Evolutionary conservation across 2,888 invertebrate species (phyloP), one percentile per base, ranked within the genome.

Genomic region (Malthinus flaveolus): DNA sequence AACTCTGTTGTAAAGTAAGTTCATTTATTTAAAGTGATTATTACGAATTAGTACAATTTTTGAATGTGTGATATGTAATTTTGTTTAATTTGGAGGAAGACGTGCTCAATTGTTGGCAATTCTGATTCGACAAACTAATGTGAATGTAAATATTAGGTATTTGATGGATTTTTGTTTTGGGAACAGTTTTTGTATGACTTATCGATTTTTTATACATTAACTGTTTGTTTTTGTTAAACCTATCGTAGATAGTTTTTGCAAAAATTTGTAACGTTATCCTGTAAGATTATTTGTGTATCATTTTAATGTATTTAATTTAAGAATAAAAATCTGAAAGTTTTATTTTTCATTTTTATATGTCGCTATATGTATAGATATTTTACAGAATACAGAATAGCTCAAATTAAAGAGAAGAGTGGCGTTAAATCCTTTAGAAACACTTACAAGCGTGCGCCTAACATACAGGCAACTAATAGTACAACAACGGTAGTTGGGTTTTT

Each of bases 111-210:
- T 49, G 49, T 49, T 52, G 58, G 45, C 37, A 57, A 57, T 36
- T 47, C 32, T 51, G 44, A 36, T 36, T 31, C 12, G 39, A 35
- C 33, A 12, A 51, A 49, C 36, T 32, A 11, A 42, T 39, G 47
- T 49, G 34, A 48, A 56, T 66, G 60, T 63, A 62, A 56, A 62
- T 62, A 62, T 56, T 45, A 36, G n/a, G 12, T 36, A 39, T 61
- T 54, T 44, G 23, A 23, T 23, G 44, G 46, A 51, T 54, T 51
- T 54, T 45, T 45, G 62, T 69, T 68, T 68, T 55, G 62, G 63
- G 13, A 42, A 23, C 72, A 75, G 75, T 74, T 70, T 71, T 68
- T 73, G 73, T 74, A 73, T 72, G 73, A 75, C 64, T 23, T 23
- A 23, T 23, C 5, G 5, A 51, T 37, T 46, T 57, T 70, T 74